Evolutionary conservation across 2,797 vertebrate species (phyloP), one percentile per base, ranked within the genome.

Genomic region (Silurus aristotelis): DNA sequence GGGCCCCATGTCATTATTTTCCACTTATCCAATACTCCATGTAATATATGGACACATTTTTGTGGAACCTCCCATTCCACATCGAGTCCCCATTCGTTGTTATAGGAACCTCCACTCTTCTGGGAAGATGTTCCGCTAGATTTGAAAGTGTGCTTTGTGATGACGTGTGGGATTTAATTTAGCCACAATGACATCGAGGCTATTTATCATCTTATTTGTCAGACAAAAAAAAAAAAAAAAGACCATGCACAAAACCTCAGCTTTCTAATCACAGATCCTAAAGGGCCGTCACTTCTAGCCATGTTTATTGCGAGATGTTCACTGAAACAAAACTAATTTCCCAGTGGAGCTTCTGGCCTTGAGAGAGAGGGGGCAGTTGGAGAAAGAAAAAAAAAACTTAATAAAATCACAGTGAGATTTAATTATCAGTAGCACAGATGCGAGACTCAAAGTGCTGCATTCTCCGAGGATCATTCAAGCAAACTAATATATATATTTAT

Each of bases 251-350:
- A 73, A 55, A 75, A 56, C 48, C 13, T 3, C 15, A 75, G 13
- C 13, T 55, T 38, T 27, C 72, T 75, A 55, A 75, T 76, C 25
- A 58, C 55, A 56, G 17, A 76, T 76, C 73, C 9, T 27, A 58
- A 58, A 58, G 7, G 1, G 31, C 63, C 76, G 56, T 85, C 68
- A 68, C 77, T 78, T 85, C 13, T 25, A 86, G 80, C 58, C 60
- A 83, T 83, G 75, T 78, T 85, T 84, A 75, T 76, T 56, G 63
- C 83, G 60, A 58, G 48, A 86, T 66, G 80, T 87, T 88, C 85
- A 61, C 80, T 84, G 87, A 85, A 86, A 85, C 83, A 86, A 81
- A 85, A 43, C 83, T 89, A 85, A 89, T 89, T 89, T 89, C 87
- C 87, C 85, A 22, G 66, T n/a, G 77, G 87, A 78, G 43, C 25